Evolutionary conservation across 2,797 vertebrate species (phyloP), one percentile per base, ranked within the genome.

Genomic region (Zenarchopterus dispar): DNA sequence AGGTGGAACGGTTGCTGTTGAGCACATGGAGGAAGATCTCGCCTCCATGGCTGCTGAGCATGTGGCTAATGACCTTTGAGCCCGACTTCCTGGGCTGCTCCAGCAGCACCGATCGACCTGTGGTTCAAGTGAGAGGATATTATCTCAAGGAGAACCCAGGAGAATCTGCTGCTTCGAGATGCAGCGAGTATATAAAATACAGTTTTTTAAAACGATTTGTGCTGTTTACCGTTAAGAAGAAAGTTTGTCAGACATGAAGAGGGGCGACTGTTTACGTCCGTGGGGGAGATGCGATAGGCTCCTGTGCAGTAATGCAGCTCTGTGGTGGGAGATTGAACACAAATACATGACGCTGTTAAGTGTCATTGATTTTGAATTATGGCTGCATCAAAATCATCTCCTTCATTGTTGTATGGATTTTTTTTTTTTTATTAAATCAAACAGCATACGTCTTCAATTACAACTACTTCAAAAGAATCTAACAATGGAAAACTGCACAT

Each of bases 231-330:
- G 13, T 99, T 99, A 19, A 99, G 93, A 48, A 99, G 96, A 62
- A 99, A 99, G 89, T 99, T 99, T 19, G 98, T 99, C 80, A 99
- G 93, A 85, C 98, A 99, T 31, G 98, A 99, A 0, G 98, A 99
- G 22, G 98, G 98, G 47, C 98, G 94, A 73, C 98, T 99, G 89
- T 99, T 99, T 33, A 99, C 98, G 47, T 99, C 98, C 31, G 99
- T 98, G 0, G 98, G 98, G 39, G 98, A 99, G 82, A 99, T 99
- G 67, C 98, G 95, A 77, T 95, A 99, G 0, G 97, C 97, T 70
- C 98, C 98, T 3, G 96, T 99, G 77, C 98, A 99, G 84, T 98
- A 99, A 84, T 99, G 97, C 52, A 99, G 83, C 62, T 99, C 98
- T 99, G 90, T 77, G 84, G 18, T 11, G 23, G 5, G 11, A 47